These are phyloP conservation scores for Tetragonisca angustula DNA, from an alignment of 2,888 invertebrate species.

Conservation along the genomic window DNA sequence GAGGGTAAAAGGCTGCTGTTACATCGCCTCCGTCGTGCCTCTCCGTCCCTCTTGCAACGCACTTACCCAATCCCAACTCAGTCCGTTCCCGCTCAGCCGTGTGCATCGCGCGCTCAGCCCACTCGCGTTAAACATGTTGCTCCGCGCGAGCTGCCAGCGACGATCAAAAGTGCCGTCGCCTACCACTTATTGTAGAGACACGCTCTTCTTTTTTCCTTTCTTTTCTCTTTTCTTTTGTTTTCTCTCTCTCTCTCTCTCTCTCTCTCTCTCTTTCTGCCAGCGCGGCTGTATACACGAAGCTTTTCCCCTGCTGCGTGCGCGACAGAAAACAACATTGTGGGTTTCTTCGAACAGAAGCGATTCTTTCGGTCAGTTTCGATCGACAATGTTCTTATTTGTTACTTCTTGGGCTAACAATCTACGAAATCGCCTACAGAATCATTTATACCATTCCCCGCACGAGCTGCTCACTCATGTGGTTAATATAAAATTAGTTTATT, in stretches of 20 bases:
- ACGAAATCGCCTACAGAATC: too few relatives aligned
- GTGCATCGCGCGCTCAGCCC: conserved; percentile 50
- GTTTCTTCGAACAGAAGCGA: background rate
- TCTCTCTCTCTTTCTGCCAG: background rate
- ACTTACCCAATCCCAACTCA: conserved; percentile 72
- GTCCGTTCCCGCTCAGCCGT: conserved; percentile 43
- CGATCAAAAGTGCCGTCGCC: conserved; percentile 70
- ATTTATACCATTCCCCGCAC: too few relatives aligned
- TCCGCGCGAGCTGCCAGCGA: conserved; percentile 56
- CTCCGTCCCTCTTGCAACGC: conserved; percentile 66
- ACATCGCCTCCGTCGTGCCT: conserved; percentile 40
- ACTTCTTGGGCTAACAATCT: background rate
- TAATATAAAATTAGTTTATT: too few relatives aligned
- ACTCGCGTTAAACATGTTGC: conserved; percentile 66
- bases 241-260: too few relatives aligned
- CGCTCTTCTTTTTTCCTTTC: conserved; percentile 32
- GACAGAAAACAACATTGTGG: background rate
- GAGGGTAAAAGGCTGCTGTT: conserved; percentile 75
- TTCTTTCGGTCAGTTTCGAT: background rate
- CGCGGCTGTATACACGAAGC: background rate
- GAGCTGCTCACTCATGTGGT: too few relatives aligned
- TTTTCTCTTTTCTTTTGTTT: background rate
- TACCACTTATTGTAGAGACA: conserved; percentile 63
- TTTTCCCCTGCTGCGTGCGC: background rate
- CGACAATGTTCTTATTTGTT: background rate